Evolutionary conservation across 2,797 vertebrate genomes (phyloP), one percentile per base, ranked within the genome.

Genomic region (Dermochelys coriacea): DNA sequence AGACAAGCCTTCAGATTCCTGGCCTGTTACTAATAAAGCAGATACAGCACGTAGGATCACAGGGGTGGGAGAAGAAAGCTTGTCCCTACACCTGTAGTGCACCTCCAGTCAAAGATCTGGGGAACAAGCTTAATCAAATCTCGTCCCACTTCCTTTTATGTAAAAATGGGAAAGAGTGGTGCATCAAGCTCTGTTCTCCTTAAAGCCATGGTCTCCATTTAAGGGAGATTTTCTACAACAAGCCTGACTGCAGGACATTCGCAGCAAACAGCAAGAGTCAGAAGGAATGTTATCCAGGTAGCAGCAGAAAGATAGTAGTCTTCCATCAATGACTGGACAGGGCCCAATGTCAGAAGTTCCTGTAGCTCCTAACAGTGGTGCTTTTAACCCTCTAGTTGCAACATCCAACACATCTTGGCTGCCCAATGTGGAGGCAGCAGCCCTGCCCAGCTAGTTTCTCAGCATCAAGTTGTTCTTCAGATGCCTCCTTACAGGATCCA

Each of bases 401-500:
- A 75, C 82, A 94, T 41, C 41, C 41, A 41, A 5, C 41, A 41
- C 41, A 41, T 41, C 41, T 41, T 41, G 41, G 41, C 41, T 41
- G 41, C 41, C 41, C 41, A 41, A 5, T 41, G 41, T 41, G 41
- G 41, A 41, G 41, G 59, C 84, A 96, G 90, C 91, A 89, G 94
- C 89, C 86, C 74, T 91, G 84, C 93, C 84, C 94, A 94, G 89
- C 87, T 91, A 95, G 92, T 10, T 2, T 86, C 87, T 82, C 91
- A 95, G 87, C 90, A 94, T 84, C 86, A 61, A 91, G 78, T 79
- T 50, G 93, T 82, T n/a, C 16, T 78, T 80, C 92, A 91, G 41
- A 83, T 77, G 88, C 55, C 57, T 96, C 81, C 85, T 83, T 88
- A 91, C 87, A 95, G 94, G 84, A 95, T 94, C 96, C 90, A 78